Conservation (phyloP, 2,888 invertebrate species). For the Watsonalla binaria region DNA sequence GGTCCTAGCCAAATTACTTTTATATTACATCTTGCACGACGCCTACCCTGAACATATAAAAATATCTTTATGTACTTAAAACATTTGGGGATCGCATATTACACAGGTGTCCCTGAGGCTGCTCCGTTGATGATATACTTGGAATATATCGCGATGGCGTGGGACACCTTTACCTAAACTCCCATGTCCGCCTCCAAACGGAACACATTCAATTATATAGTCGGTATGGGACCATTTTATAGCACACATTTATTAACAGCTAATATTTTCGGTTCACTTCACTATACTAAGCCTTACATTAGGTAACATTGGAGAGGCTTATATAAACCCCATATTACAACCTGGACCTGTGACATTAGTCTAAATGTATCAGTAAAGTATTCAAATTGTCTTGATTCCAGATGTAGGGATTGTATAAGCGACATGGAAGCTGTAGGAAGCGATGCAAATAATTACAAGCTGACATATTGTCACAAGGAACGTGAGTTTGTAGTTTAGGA, state of each 20-base stretch:
- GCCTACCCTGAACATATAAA: constrained; percentile 74
- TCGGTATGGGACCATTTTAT: constrained; percentile 54
- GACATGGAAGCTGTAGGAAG: constrained; percentile 65
- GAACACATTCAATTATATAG: constrained; percentile 45
- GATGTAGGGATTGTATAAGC: constrained; percentile 51
- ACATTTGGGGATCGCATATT: constrained; percentile 40
- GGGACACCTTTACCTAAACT: constrained; percentile 47
- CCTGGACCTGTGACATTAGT: constrained; percentile 72
- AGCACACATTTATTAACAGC: constrained; percentile 69
- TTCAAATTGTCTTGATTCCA: constrained; percentile 47
- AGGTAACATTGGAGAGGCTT: constrained; percentile 64
- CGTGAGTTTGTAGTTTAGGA: constrained; percentile 29
- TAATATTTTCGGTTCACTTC: constrained; percentile 55
- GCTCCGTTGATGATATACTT: constrained; percentile 8
- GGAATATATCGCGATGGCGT: constrained; percentile 10
- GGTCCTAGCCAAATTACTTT: constrained; percentile 68
- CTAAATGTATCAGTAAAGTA: constrained; percentile 59
- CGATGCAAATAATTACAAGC: constrained; percentile 53
- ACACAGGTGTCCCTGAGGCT: constrained; percentile 38
- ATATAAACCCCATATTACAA: constrained; percentile 68
- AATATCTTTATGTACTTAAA: constrained; percentile 76
- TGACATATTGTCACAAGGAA: constrained; percentile 31
- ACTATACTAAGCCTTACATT: constrained; percentile 65
- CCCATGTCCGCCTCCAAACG: constrained; percentile 37
- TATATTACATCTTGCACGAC: constrained; percentile 62